Evolutionary conservation across 2,888 invertebrate species (phyloP).

Genomic region (Polia nebulosa): DNA sequence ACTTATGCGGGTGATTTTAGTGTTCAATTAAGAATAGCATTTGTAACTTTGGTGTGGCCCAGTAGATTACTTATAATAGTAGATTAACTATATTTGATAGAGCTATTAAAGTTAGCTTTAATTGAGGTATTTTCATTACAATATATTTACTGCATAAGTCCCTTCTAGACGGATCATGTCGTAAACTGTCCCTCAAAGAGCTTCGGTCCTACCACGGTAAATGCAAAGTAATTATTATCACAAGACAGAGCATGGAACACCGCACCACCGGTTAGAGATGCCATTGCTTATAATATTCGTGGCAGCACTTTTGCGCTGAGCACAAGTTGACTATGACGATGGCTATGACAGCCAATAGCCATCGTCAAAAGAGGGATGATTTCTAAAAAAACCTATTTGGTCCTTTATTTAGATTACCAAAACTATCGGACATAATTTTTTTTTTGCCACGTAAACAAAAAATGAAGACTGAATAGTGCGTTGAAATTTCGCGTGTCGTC

Average conservation of each 20-base stretch:
- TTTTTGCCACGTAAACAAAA: too few species aligned
- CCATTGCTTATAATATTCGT: neutral
- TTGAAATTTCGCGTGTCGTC: too few species aligned
- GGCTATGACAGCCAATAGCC: too few species aligned
- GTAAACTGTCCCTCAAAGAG: conserved; percentile 35
- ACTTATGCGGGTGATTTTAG: conserved; percentile 3
- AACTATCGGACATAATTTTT: too few species aligned
- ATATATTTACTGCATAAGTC: conserved; percentile 11
- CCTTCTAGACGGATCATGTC: conserved; percentile 30
- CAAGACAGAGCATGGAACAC: neutral
- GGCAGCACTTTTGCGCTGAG: too few species aligned
- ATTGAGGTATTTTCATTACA: neutral
- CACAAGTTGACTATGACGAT: too few species aligned
- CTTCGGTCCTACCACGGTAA: conserved; percentile 53
- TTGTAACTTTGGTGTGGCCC: neutral
- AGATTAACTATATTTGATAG: neutral
- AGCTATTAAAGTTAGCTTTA: neutral
- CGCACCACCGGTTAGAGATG: neutral
- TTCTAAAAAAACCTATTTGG: too few species aligned
- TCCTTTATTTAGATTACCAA: too few species aligned
- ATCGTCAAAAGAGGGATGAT: too few species aligned
- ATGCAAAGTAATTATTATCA: conserved; percentile 49
- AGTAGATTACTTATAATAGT: neutral
- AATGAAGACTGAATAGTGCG: too few species aligned
- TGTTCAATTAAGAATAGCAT: neutral